Base-by-base conservation (phyloP, 92 coral and sea anemone genomes). In the Epizoanthus scotinus region DNA sequence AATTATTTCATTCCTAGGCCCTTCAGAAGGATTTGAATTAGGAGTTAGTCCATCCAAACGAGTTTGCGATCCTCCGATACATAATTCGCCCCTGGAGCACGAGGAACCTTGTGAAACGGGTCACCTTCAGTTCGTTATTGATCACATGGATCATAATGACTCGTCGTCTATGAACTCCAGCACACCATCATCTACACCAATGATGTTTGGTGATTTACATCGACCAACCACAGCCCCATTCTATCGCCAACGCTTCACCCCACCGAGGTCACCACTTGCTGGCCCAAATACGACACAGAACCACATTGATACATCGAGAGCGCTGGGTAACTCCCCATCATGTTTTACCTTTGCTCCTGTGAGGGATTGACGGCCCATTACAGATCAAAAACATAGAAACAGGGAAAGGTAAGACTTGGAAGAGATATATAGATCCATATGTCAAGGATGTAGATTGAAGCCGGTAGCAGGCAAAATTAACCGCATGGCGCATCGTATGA, bases 331-430 rank as follows among this genome's bases (percentile, higher is more conserved):
- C 75, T 81, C 96, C 0, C 89, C 94, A 38, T 83, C 95, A 12
- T 95, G 99, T 83, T 95, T 95, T 81, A 95, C 98, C 0, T 95
- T 95, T 66, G 92, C 99, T 38, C 99, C 99, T 50, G 98, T 95
- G 31, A 89, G 91, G 72, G 99, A 95, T 78, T 95, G 90, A 95
- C 80, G 42, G 0, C 60, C 28, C 34, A 19, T 59, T 59, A 59
- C 44, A 21, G 49, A 59, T 63, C 29, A 27, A 73, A 20, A 20
- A 63, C 61, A 47, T 79, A 58, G 63, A 24, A 31, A 50, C 52
- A 67, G 60, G 50, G 63, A 63, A 65, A 67, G 81, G 81, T 75
- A 71, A 20, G 27, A 28, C 21, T 25, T 8, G 20, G 52, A 24
- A 52, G 36, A 10, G 17, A 63, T n/a, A n/a, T n/a, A n/a, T n/a